These are phyloP conservation scores for Anneissia japonica DNA, from an alignment of 35 echinoderm and acorn worm genomes.

Conservation along the genomic window DNA sequence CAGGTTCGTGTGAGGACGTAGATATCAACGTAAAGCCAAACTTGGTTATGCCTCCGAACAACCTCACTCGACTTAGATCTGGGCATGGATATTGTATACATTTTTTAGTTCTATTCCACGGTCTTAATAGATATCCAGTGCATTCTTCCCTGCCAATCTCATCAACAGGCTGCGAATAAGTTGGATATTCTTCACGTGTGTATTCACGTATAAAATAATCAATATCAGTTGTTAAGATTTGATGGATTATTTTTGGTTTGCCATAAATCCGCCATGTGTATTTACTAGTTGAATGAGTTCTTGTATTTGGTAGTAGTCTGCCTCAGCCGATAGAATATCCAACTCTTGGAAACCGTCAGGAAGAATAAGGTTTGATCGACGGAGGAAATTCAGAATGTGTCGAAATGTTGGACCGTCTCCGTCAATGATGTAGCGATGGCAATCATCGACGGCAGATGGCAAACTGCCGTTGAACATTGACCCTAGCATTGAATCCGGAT, in stretches of 20 bases:
- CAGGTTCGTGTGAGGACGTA: slow-evolving; percentile 73
- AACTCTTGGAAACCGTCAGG: slow-evolving; percentile 55
- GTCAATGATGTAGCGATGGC: neutral
- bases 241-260: slow-evolving; percentile 50
- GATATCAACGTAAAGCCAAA: slow-evolving; percentile 60
- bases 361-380: slow-evolving; percentile 37
- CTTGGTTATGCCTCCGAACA: slow-evolving; percentile 69
- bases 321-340: slow-evolving; percentile 1
- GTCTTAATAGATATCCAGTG: too few species aligned
- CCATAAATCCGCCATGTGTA: slow-evolving; percentile 71
- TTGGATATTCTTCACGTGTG: too few species aligned
- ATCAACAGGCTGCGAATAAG: too few species aligned
- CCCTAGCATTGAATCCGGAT: slow-evolving; percentile 17
- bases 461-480: slow-evolving; percentile 13
- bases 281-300: slow-evolving; percentile 41
- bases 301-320: slow-evolving; percentile 45
- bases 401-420: neutral
- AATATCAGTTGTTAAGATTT: slow-evolving; percentile 5
- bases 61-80: slow-evolving; percentile 59
- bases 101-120: slow-evolving; percentile 24
- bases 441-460: neutral
- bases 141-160: too few species aligned
- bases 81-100: slow-evolving; percentile 71
- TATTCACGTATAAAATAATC: neutral
- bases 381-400: slow-evolving; percentile 59